Percentiles rank a stretch among this genome's conserved stretches.
Evolutionary conservation across 2,888 invertebrate species (phyloP).

Genomic region (Drosophila atripex): DNA sequence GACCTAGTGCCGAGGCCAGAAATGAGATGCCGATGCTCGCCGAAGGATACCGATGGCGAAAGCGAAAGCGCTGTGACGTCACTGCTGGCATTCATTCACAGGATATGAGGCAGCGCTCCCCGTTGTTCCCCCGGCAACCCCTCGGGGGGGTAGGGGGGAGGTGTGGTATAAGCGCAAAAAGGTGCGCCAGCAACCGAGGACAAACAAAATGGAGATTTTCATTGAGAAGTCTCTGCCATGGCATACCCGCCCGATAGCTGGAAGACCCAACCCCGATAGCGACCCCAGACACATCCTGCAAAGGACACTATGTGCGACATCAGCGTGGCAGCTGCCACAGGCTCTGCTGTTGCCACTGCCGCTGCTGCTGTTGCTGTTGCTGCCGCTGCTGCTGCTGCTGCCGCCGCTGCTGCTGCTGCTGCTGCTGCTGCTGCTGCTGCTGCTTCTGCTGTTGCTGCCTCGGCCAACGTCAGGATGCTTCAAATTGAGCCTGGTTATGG

Average conservation of each 20-base stretch:
- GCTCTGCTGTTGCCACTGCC: constrained; percentile 15
- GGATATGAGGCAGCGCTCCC: constrained; percentile 60
- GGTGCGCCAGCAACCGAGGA: constrained; percentile 13
- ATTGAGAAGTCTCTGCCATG: constrained; percentile 58
- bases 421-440: neutral
- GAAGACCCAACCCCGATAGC: constrained; percentile 9
- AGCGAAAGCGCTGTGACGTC: constrained; percentile 73
- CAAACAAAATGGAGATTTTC: constrained; percentile 48
- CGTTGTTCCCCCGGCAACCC: neutral
- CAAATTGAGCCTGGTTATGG: constrained; percentile 71
- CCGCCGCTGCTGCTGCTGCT: constrained; percentile 22
- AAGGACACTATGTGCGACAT: constrained; percentile 63
- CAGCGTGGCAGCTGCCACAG: constrained; percentile 27
- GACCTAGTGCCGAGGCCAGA: constrained; percentile 80
- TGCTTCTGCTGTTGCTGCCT: neutral
- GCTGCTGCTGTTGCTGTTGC: neutral
- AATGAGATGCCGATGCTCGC: constrained; percentile 33
- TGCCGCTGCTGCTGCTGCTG: neutral
- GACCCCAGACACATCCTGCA: constrained; percentile 54
- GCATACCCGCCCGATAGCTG: neutral
- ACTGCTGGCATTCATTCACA: constrained; percentile 82
- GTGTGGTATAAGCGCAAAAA: neutral
- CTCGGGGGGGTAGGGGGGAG: neutral
- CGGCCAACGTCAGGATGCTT: constrained; percentile 55
- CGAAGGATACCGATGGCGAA: constrained; percentile 21